These are phyloP conservation scores for Holacanthus passer DNA, from an alignment of 2,113 vertebrate species.

Conservation along the genomic window DNA sequence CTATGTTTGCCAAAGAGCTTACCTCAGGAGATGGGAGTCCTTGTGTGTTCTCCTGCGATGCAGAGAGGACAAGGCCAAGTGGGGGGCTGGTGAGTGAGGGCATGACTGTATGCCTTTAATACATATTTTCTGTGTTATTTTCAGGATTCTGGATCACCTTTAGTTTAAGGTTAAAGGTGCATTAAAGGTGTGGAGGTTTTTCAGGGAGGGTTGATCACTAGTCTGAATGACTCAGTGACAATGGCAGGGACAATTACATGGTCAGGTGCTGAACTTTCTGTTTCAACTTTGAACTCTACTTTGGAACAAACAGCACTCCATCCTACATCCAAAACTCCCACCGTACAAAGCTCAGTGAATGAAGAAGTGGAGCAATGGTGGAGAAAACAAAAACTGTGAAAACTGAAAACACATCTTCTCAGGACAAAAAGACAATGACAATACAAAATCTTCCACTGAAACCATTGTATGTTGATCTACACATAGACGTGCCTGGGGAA, in stretches of 20 bases:
- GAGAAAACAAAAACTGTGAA: not conserved
- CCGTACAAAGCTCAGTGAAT: not conserved
- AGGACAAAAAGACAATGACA: not conserved
- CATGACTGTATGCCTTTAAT: conserved; percentile 13
- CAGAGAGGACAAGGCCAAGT: conserved; percentile 55
- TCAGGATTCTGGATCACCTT: not conserved
- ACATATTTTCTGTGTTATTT: conserved; percentile 28
- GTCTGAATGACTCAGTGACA: not conserved
- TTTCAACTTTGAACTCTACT: conserved; percentile 3
- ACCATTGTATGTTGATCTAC: not conserved
- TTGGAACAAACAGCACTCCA: not conserved
- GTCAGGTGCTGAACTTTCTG: not conserved
- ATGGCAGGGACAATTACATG: not conserved
- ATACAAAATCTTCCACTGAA: not conserved
- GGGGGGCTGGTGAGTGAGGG: not conserved
- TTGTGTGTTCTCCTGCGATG: conserved; percentile 65
- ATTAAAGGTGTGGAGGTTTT: conserved; percentile 3
- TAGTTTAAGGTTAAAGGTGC: conserved; percentile 4
- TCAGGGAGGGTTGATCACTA: not conserved
- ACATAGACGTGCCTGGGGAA: not conserved
- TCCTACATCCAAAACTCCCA: not conserved
- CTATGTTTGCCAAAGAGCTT: conserved; percentile 82
- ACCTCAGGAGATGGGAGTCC: conserved; percentile 74
- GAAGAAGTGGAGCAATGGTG: not conserved
- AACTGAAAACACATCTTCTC: not conserved